Conservation (phyloP, 2,797 vertebrate species). For the Natrix natrix region DNA sequence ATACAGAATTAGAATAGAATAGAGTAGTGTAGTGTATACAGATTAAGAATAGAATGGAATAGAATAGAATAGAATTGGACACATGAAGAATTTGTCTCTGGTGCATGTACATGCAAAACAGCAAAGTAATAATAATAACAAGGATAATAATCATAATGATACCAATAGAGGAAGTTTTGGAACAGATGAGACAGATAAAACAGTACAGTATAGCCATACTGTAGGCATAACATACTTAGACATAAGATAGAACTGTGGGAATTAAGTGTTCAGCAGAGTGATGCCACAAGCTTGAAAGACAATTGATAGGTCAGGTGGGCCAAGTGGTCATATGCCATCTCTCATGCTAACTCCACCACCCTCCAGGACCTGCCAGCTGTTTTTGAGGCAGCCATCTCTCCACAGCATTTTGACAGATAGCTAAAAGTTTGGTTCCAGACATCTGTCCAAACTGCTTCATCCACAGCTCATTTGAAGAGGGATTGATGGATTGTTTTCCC, state of each 20-base stretch:
- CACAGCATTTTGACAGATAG: neutral
- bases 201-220: neutral
- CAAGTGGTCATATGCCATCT: neutral
- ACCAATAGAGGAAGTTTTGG: neutral
- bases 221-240: neutral
- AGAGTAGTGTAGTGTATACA: too few species aligned
- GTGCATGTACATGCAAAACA: neutral
- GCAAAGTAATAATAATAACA: too few species aligned
- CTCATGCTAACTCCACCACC: neutral
- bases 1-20: rapidly evolving
- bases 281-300: neutral
- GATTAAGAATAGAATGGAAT: neutral
- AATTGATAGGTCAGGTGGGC: neutral
- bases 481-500: neutral
- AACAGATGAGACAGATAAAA: neutral
- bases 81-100: neutral
- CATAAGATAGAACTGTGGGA: neutral
- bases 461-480: neutral
- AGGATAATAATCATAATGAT: neutral
- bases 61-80: neutral
- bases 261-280: neutral
- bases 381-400: neutral
- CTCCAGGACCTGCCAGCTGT: neutral
- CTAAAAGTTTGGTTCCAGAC: neutral
- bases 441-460: neutral